Evolutionary conservation across 2,113 vertebrate species (phyloP).

Genomic region (Hystrix cristata): DNA sequence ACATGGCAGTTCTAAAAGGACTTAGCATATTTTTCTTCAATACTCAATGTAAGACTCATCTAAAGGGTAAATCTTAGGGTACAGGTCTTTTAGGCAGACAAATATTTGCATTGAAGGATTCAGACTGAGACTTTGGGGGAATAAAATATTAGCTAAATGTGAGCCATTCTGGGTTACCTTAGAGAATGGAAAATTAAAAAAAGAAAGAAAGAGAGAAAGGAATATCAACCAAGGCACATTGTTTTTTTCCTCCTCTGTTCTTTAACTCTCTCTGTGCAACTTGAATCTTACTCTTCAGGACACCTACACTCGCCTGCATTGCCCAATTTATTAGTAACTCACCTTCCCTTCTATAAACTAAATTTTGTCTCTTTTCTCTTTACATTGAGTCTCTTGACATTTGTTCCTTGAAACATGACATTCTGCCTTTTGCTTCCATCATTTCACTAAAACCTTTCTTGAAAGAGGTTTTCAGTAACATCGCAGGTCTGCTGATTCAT

Average conservation of each 20-base stretch:
- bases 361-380: neutral
- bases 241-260: neutral
- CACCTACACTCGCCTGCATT: neutral
- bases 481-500: neutral
- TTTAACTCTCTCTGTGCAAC: neutral
- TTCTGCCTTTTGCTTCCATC: neutral
- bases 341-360: neutral
- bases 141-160: neutral
- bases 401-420: neutral
- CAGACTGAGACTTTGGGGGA: neutral
- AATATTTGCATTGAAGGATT: neutral
- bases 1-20: neutral
- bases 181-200: neutral
- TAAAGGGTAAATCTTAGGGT: neutral
- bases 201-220: neutral
- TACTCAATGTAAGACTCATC: neutral
- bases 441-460: neutral
- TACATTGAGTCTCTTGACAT: neutral
- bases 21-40: neutral
- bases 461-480: neutral
- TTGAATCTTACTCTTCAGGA: neutral
- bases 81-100: neutral
- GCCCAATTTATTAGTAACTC: neutral
- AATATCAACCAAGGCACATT: no score
- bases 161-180: neutral